Evolutionary conservation across 2,888 invertebrate genomes (phyloP).

Genomic region (Dicyrtomina minuta): DNA sequence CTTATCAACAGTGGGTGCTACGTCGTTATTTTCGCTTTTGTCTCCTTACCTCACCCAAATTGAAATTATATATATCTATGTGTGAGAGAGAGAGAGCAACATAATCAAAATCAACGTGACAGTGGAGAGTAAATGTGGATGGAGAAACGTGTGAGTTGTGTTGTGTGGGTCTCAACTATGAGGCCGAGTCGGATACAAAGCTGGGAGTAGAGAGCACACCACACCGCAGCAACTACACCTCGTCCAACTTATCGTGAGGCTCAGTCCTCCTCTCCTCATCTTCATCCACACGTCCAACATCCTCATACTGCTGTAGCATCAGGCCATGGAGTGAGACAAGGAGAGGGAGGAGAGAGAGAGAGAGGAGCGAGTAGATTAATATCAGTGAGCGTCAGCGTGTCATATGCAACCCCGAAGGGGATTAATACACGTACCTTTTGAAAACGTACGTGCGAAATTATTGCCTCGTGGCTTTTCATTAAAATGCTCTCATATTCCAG

Average conservation of each 20-base stretch:
- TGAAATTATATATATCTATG: neutral
- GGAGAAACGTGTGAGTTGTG: neutral
- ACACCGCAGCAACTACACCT: neutral
- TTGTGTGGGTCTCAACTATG: neutral
- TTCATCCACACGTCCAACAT: neutral
- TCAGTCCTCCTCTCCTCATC: neutral
- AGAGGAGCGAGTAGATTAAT: constrained; percentile 39
- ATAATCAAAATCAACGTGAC: too few relatives aligned
- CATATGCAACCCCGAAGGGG: constrained; percentile 42
- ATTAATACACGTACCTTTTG: constrained; percentile 46
- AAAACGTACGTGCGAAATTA: constrained; percentile 50
- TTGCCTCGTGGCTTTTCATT: constrained; percentile 51
- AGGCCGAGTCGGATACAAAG: neutral
- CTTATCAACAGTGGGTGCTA: too few relatives aligned
- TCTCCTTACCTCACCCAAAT: too few relatives aligned
- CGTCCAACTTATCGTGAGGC: too few relatives aligned
- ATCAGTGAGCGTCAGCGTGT: constrained; percentile 47
- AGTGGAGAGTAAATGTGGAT: neutral
- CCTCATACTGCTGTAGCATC: too few relatives aligned
- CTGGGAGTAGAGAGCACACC: neutral
- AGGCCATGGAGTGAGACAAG: constrained; percentile 1
- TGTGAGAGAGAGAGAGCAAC: neutral
- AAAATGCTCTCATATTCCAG: constrained; percentile 40
- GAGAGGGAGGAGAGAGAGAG: constrained; percentile 26
- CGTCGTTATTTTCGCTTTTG: too few relatives aligned